Evolutionary conservation across 2,888 invertebrate genomes (phyloP), one percentile per base, ranked within the genome.

Genomic region (Cantharis rufa): DNA sequence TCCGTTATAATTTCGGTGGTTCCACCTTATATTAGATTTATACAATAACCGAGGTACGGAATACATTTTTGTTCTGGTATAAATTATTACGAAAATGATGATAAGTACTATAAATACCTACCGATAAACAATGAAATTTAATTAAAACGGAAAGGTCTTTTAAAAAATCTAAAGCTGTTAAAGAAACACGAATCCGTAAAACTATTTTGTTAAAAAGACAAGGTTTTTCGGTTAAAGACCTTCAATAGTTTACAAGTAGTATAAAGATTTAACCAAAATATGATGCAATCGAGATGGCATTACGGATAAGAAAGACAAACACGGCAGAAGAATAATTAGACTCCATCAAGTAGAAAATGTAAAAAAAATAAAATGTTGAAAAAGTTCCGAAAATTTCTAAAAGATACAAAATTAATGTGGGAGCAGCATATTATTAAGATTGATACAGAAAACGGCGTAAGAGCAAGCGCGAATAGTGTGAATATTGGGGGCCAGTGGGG

Each of bases 401-500:
- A 48, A 48, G n/a, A n/a, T 10, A n/a, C 2, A 48, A n/a, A n/a
- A 48, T 80, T 78, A 79, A 78, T 77, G 79, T 80, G 81, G 80
- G 78, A 76, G 81, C 77, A 28, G 70, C 77, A 78, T 76, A 78
- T 18, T 18, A 18, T 18, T 18, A 18, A 76, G 71, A 78, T 75
- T 75, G 78, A 72, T 75, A 78, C 69, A 80, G 80, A 79, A 21
- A 80, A 80, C 77, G 78, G 72, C 76, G 74, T 74, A 80, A 78
- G 79, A 71, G 75, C 78, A 66, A 66, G 74, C 77, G 75, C 75
- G 71, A 72, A 66, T 72, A 69, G 70, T 78, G 81, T 77, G 79
- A 80, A 79, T 80, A 82, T 83, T 84, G 84, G 84, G 85, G 84
- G 85, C 84, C 85, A 85, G 83, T 85, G 83, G 85, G 85, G 81